These are phyloP conservation scores for Bujurquina vittata DNA, from an alignment of 2,113 vertebrate genomes.

Conservation along the genomic window DNA sequence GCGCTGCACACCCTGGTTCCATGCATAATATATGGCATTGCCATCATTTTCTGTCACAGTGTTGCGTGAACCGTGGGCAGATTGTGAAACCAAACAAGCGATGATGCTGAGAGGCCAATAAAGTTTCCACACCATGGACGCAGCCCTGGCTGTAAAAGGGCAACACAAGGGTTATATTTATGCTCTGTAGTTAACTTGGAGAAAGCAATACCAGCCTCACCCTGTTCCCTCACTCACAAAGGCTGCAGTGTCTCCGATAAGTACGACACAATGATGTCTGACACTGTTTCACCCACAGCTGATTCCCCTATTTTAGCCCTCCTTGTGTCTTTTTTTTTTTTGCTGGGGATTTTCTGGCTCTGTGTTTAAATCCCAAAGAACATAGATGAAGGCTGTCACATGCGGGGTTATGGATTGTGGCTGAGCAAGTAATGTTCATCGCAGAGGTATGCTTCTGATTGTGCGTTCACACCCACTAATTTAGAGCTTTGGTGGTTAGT, in stretches of 20 bases:
- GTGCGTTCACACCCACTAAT: conserved; percentile 27
- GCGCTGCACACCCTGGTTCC: conserved; percentile 20
- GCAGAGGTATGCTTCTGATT: conserved; percentile 58
- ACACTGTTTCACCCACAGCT: conserved; percentile 36
- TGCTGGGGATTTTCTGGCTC: conserved; percentile 2
- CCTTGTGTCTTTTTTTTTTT: background rate
- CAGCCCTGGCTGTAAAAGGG: conserved; percentile 40
- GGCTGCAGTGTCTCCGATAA: conserved; percentile 56
- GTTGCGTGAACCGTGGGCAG: conserved; percentile 42
- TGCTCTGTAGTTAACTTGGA: conserved; percentile 37
- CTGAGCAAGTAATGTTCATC: conserved; percentile 45
- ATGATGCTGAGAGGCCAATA: conserved; percentile 50
- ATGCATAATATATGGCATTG: conserved; percentile 26
- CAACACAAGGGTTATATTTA: conserved; percentile 65
- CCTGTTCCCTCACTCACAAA: conserved; percentile 60
- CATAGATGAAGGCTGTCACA: conserved; percentile 14
- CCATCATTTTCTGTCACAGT: conserved; percentile 10
- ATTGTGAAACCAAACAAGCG: conserved; percentile 48
- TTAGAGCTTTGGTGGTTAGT: background rate
- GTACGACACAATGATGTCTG: conserved; percentile 48
- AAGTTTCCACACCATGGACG: conserved; percentile 34
- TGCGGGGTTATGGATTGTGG: conserved; percentile 40
- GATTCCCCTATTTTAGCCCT: conserved; percentile 28
- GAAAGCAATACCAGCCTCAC: conserved; percentile 65
- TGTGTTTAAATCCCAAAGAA: conserved; percentile 18